These are phyloP conservation scores for Catajapyx aquilonaris DNA, from an alignment of 1,140 invertebrate species.

Conservation along the genomic window DNA sequence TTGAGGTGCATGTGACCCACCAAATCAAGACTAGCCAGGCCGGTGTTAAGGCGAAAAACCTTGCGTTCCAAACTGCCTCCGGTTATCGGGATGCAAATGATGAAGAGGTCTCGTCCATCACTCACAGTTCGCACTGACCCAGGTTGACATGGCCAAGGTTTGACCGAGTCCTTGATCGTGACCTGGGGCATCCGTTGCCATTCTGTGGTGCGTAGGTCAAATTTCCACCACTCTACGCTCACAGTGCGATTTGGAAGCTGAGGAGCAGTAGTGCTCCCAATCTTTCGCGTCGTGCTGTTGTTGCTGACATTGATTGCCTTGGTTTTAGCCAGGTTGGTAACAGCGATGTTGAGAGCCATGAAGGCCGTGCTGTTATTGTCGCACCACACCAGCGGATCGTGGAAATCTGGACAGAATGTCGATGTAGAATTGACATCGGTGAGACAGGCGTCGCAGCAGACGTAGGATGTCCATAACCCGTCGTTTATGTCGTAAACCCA, in stretches of 20 bases:
- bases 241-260: not conserved
- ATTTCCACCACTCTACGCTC: not conserved
- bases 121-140: not conserved
- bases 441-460: not conserved
- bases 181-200: not conserved
- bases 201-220: not conserved
- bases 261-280: not conserved
- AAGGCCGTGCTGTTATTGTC: not conserved
- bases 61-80: constrained; percentile 6
- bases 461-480: not conserved
- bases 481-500: not conserved
- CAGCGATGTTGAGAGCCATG: not conserved
- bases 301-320: not conserved
- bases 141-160: not conserved
- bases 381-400: not conserved
- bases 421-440: not conserved
- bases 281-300: not conserved
- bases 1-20: constrained; percentile 9
- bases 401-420: not conserved
- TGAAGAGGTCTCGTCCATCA: not conserved
- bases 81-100: constrained; percentile 1
- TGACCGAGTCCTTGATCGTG: not conserved
- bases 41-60: constrained; percentile 6
- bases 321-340: not conserved
- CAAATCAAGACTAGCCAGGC: not conserved